Percentiles rank a stretch among this genome's conserved stretches.
Evolutionary conservation across 2,888 invertebrate genomes (phyloP).

Genomic region (Suillia variegata): DNA sequence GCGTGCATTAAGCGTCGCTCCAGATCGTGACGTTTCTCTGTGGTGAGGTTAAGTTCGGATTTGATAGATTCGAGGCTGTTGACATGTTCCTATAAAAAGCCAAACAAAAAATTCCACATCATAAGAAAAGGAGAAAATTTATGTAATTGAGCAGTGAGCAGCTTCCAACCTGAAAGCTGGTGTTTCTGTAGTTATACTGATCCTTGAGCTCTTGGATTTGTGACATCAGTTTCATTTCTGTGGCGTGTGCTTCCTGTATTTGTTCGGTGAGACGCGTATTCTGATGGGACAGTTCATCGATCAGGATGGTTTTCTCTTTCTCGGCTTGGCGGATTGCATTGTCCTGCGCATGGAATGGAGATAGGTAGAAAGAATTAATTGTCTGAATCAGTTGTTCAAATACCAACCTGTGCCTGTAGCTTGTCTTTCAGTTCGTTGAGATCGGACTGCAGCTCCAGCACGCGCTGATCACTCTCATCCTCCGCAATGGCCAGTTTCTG

Average conservation of each 20-base stretch:
- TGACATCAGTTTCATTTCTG: conserved; percentile 78
- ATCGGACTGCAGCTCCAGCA: conserved; percentile 88
- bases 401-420: conserved; percentile 69
- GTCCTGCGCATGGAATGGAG: conserved; percentile 42
- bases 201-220: conserved; percentile 84
- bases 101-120: neutral
- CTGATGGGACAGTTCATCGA: conserved; percentile 85
- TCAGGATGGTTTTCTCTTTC: conserved; percentile 79
- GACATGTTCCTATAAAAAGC: conserved; percentile 75
- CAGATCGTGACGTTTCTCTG: conserved; percentile 82
- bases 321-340: conserved; percentile 64
- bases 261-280: conserved; percentile 85
- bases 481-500: conserved; percentile 84
- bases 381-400: neutral
- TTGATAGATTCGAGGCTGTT: conserved; percentile 85
- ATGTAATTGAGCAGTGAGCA: neutral
- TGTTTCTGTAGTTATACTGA: conserved; percentile 80
- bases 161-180: conserved; percentile 70
- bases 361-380: neutral
- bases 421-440: conserved; percentile 79
- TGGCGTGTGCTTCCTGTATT: conserved; percentile 80
- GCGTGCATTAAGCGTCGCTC: conserved; percentile 79
- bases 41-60: conserved; percentile 83
- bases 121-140: neutral
- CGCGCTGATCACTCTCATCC: conserved; percentile 85